phyloP scores from a whole-genome alignment of 2,113 vertebrate genomes.

The Brachypodius melanocephalos region DNA sequence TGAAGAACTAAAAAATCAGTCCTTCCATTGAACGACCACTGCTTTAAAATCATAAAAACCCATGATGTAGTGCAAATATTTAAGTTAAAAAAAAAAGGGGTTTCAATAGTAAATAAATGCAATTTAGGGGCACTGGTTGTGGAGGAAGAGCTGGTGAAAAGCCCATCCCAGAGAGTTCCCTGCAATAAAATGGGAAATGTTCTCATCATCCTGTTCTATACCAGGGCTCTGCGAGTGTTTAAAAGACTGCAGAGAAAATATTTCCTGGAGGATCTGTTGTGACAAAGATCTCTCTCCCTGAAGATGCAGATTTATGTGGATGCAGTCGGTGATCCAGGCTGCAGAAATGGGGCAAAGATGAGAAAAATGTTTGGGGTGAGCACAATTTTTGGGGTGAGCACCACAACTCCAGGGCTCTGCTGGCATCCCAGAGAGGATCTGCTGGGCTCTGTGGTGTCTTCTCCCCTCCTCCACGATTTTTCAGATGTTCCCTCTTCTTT shows the following conservation, averaged over 20 bases:
- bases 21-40: background rate
- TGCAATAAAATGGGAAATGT: background rate
- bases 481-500: background rate
- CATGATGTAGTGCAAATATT: background rate
- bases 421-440: background rate
- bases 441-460: background rate
- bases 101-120: background rate
- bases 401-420: background rate
- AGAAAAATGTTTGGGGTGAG: background rate
- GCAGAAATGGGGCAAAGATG: rapidly evolving
- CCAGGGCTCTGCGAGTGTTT: background rate
- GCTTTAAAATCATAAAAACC: background rate
- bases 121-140: rapidly evolving
- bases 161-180: background rate
- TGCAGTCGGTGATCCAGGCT: rapidly evolving
- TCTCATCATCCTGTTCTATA: background rate
- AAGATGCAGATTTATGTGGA: background rate
- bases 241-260: background rate
- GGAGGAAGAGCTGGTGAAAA: background rate
- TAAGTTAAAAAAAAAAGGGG: rapidly evolving
- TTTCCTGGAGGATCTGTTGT: background rate
- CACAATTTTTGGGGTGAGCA: background rate
- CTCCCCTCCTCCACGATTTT: background rate
- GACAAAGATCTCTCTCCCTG: background rate
- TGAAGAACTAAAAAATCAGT: background rate